phyloP scores from a whole-genome alignment of 2,888 invertebrate genomes.

The Spatulosminthurus flaviceps region DNA sequence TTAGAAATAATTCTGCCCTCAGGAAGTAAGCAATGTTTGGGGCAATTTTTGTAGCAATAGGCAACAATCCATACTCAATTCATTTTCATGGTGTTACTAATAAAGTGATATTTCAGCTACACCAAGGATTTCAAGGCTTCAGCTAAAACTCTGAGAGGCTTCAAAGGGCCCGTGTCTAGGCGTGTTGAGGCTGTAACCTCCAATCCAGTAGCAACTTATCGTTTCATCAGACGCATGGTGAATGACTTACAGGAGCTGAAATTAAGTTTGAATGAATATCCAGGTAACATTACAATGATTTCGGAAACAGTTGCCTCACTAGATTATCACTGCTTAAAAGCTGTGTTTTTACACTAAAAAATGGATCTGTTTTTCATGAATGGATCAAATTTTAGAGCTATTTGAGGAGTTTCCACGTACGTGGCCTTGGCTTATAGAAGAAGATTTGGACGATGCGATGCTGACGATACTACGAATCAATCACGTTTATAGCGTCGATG shows the following conservation, averaged over 20 bases:
- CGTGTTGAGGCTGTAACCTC: not conserved
- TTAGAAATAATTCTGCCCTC: no score
- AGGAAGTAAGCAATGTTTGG: no score
- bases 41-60: no score
- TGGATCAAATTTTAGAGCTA: not conserved
- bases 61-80: no score
- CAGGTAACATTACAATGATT: not conserved
- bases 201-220: not conserved
- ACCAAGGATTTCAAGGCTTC: not conserved
- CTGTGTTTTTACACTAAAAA: no score
- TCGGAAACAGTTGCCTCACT: no score
- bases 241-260: not conserved
- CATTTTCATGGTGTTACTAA: no score
- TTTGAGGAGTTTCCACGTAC: not conserved
- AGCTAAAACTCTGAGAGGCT: not conserved
- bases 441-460: slow-evolving; percentile 58
- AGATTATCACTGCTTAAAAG: no score
- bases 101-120: not conserved
- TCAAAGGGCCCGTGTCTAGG: not conserved
- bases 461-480: slow-evolving; percentile 56
- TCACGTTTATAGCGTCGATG: slow-evolving; percentile 55
- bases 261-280: not conserved
- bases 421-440: not conserved
- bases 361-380: no score
- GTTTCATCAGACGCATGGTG: not conserved